Percentiles rank a stretch among this genome's conserved stretches.
phyloP scores from a whole-genome alignment of 2,113 vertebrate genomes.

The Ursus arctos region DNA sequence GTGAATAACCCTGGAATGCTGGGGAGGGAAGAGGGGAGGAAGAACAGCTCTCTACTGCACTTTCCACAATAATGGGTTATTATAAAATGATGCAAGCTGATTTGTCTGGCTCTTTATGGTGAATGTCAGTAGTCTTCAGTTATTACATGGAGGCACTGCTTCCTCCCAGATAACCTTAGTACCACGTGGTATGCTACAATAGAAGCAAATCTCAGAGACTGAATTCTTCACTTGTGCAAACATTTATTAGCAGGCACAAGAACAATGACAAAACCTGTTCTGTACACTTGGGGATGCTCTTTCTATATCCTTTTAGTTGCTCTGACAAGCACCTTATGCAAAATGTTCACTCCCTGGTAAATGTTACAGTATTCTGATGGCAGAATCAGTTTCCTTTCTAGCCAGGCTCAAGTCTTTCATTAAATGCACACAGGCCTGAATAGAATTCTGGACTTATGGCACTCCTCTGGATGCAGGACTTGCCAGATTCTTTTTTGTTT shows the following conservation, averaged over 20 bases:
- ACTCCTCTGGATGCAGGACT: background rate
- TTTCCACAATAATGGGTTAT: background rate
- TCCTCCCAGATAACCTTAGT: background rate
- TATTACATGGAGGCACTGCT: background rate
- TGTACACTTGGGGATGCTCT: background rate
- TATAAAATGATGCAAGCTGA: background rate
- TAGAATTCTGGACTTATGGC: background rate
- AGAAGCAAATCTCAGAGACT: conserved; percentile 16
- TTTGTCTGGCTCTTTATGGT: background rate
- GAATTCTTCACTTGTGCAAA: background rate
- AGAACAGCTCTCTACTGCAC: background rate
- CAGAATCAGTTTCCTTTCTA: background rate
- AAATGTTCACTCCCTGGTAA: background rate
- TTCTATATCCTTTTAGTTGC: background rate
- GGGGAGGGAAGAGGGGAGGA: background rate
- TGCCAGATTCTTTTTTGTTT: background rate
- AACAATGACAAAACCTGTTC: background rate
- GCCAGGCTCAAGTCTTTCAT: background rate
- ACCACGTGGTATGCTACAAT: background rate
- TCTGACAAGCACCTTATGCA: background rate
- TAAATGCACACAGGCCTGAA: background rate
- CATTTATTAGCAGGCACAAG: background rate
- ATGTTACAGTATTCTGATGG: background rate
- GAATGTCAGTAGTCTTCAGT: background rate
- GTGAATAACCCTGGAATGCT: background rate